Evolutionary conservation across 2,888 invertebrate species (phyloP), one percentile per base, ranked within the genome.

Genomic region (Syritta pipiens): DNA sequence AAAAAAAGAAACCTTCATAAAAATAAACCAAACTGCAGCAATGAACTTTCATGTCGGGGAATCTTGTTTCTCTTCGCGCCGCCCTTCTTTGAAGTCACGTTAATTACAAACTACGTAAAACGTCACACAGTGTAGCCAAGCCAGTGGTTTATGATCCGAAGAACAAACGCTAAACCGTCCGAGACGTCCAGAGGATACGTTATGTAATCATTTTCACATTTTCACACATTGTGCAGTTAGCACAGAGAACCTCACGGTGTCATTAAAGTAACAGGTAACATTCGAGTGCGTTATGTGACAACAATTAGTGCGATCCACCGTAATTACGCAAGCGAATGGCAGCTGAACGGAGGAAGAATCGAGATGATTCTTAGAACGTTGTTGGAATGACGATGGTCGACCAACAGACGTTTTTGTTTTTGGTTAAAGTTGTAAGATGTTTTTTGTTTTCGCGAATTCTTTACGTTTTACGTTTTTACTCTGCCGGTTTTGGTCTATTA

Each of bases 171-270:
- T 35, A 9, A 40, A 32, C 40, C 14, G 30, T n/a, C 28, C 4
- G 3, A 4, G 37, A 49, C 49, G 40, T 22, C 48, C 26, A 1
- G 48, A 57, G 26, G 40, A 46, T 40, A 46, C 57, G 37, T 74
- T 74, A 74, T 72, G 62, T 68, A 68, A 79, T 62, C 48, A 62
- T 55, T 59, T 63, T 63, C 17, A 51, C 35, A 63, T 74, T 62
- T 74, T 72, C 74, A 79, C 79, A 79, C 74, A 79, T 79, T 62
- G 35, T 74, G 67, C 79, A 62, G 79, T 79, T 79, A 74, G 67
- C 55, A 51, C 14, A 53, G 53, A 60, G 67, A 28, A 60, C 22
- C 44, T n/a, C 20, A 24, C 37, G 28, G 42, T 51, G 20, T 17
- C 57, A 49, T 59, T 46, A 75, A 69, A 42, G 51, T 71, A 77